Percentiles rank a stretch among this genome's conserved stretches.
Conservation (phyloP, 2,797 vertebrate genomes). For the Pipistrellus pipistrellus region DNA sequence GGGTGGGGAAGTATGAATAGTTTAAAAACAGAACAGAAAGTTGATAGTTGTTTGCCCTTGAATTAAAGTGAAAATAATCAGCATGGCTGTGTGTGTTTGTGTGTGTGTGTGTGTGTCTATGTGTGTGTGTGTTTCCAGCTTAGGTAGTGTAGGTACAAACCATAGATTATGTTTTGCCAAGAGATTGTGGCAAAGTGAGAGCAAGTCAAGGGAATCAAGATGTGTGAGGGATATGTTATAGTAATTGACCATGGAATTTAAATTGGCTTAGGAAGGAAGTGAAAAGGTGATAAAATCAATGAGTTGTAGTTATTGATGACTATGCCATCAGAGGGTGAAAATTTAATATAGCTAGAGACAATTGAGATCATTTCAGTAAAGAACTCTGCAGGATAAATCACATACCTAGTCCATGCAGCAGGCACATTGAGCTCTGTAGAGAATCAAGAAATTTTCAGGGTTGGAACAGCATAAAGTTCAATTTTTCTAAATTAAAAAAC, state of each 20-base stretch:
- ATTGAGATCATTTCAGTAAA: neutral
- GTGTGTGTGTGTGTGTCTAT: neutral
- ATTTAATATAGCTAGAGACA: neutral
- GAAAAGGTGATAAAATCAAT: conserved; percentile 28
- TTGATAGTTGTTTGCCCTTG: neutral
- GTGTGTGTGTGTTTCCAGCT: neutral
- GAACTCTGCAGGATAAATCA: neutral
- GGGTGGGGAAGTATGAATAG: fast-evolving
- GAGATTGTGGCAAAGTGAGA: neutral
- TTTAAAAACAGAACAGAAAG: neutral
- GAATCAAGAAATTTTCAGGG: neutral
- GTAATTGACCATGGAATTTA: neutral
- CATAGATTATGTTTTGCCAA: neutral
- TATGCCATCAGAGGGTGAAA: neutral
- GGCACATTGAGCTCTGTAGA: neutral
- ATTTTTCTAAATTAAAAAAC: neutral
- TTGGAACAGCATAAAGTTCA: neutral
- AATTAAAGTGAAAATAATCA: neutral
- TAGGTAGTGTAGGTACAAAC: neutral
- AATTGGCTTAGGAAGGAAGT: neutral
- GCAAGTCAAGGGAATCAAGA: neutral
- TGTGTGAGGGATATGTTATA: neutral
- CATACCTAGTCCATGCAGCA: neutral
- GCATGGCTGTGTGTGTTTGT: neutral
- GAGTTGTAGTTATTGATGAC: conserved; percentile 19